phyloP scores from a whole-genome alignment of 2,888 invertebrate species.

The Drosophila vallismaia region DNA sequence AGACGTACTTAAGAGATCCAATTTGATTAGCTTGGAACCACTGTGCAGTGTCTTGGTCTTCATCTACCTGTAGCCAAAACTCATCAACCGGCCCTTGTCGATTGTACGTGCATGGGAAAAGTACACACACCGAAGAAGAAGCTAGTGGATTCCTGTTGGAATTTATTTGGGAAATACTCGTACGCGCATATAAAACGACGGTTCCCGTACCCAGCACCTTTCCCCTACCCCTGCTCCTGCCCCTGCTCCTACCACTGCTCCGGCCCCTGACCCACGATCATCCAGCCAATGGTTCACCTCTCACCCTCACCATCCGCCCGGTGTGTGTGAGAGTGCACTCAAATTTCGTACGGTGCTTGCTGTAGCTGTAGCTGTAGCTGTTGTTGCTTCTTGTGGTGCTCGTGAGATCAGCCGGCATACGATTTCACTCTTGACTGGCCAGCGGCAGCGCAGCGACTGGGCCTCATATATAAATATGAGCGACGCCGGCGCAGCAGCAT shows the following conservation, averaged over 20 bases:
- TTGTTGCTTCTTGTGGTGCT: constrained; percentile 39
- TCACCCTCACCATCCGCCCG: constrained; percentile 33
- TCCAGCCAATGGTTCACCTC: not conserved
- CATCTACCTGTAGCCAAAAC: constrained; percentile 76
- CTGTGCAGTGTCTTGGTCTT: constrained; percentile 57
- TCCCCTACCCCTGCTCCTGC: constrained; percentile 4
- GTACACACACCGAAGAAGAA: constrained; percentile 71
- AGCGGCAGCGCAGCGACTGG: constrained; percentile 70
- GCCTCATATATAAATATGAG: constrained; percentile 82
- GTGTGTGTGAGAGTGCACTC: constrained; percentile 73
- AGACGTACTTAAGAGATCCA: not conserved
- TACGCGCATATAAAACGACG: constrained; percentile 71
- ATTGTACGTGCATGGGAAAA: constrained; percentile 82
- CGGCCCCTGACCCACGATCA: constrained; percentile 29
- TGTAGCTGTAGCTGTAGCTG: constrained; percentile 31
- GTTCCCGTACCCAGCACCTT: constrained; percentile 10
- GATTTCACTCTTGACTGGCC: constrained; percentile 78
- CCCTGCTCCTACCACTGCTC: constrained; percentile 44
- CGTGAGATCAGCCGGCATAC: constrained; percentile 79
- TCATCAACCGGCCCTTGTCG: constrained; percentile 79
- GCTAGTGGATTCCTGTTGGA: constrained; percentile 82
- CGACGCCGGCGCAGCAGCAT: constrained; percentile 81
- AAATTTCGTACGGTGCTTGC: constrained; percentile 77
- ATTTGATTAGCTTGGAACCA: constrained; percentile 25
- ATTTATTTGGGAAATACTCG: constrained; percentile 81